These are phyloP conservation scores for Pterophyllum scalare DNA, from an alignment of 2,113 vertebrate species.

Conservation along the genomic window DNA sequence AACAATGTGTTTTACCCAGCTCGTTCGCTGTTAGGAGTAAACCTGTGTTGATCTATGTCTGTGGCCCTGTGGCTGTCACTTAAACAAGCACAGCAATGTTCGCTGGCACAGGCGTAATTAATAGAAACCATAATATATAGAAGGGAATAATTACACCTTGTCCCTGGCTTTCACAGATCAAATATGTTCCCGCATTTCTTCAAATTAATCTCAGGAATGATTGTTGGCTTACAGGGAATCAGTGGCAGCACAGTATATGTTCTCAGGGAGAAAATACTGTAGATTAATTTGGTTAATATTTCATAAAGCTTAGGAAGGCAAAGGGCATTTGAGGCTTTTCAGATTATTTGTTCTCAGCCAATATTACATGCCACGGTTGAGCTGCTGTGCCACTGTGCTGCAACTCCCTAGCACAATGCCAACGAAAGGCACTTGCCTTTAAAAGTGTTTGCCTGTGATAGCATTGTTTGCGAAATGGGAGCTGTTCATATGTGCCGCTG, in stretches of 20 bases:
- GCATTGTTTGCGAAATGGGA: conserved; percentile 65
- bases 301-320: conserved; percentile 74
- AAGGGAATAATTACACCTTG: conserved; percentile 54
- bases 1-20: conserved; percentile 34
- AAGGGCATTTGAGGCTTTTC: conserved; percentile 70
- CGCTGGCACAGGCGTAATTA: conserved; percentile 49
- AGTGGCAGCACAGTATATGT: conserved; percentile 54
- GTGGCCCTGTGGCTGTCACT: conserved; percentile 39
- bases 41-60: conserved; percentile 32
- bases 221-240: conserved; percentile 60
- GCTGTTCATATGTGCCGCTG: conserved; percentile 19
- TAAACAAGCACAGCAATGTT: conserved; percentile 28
- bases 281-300: conserved; percentile 79
- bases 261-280: conserved; percentile 34
- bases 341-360: conserved; percentile 74
- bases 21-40: conserved; percentile 36
- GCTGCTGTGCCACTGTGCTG: conserved; percentile 38
- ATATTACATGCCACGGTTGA: conserved; percentile 58
- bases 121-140: conserved; percentile 47
- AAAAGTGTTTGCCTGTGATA: conserved; percentile 62
- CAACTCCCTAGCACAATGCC: conserved; percentile 42
- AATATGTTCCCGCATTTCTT: conserved; percentile 49
- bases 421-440: conserved; percentile 47
- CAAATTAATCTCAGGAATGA: conserved; percentile 48
- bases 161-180: conserved; percentile 45